Base-by-base conservation (phyloP, 30 jellyfish, hydroid and myxozoan genomes). In the Turritopsis dohrnii region DNA sequence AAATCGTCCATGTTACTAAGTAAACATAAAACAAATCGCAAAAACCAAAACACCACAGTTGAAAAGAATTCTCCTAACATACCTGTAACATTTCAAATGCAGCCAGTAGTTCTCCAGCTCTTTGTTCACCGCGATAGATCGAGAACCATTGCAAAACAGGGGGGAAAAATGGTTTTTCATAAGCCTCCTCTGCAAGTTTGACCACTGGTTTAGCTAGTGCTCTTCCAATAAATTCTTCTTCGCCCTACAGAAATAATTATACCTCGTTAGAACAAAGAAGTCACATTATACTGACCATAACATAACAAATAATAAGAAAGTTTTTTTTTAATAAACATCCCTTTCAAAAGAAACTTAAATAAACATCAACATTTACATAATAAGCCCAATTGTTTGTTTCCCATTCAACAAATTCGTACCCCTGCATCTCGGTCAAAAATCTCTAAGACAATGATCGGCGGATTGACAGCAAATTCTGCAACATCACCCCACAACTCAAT, bases 21-120 rank as follows among this genome's bases (percentile, higher is more conserved):
- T 41, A 13, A 41, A 41, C 60, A 41, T 41, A 13, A 41, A 41
- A 13, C 60, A 5, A 41, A 13, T 41, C 60, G 13, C 60, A 41
- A 41, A 69, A 69, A 69, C 16, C 29, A 66, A 26, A 66, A 69
- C 28, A 69, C 9, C 16, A 69, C 28, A 69, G 19, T 19, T 16
- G 13, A 69, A 69, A 0, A 69, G 0, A 69, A 69, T n/a, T n/a
- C n/a, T n/a, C n/a, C n/a, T n/a, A n/a, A n/a, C n/a, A 21, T 69
- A 93, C 99, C 91, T 93, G 96, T 18, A 93, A 88, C 86, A 93
- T 90, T 87, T 93, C 99, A 93, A 93, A 93, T 24, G 99, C 99
- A 23, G 94, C 99, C 41, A 93, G 90, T 52, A 93, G 83, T 29
- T 93, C 99, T 21, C 99, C 99, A 82, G 97, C 99, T 30, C 90